Base-by-base conservation (phyloP, 2,888 invertebrate species). In the Drosophila kambysellisi region DNA sequence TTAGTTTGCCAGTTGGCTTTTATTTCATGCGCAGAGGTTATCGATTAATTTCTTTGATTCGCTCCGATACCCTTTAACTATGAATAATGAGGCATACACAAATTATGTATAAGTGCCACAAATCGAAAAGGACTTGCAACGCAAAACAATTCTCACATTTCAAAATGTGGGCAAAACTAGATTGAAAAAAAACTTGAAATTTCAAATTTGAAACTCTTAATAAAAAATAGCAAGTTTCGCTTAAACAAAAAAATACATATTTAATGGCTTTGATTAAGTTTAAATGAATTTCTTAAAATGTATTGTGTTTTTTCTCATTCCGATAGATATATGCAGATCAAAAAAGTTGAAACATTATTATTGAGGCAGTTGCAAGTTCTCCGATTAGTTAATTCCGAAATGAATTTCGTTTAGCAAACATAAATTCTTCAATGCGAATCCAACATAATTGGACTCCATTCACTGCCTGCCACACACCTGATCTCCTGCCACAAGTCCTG, bases 1-100 rank as follows among this genome's bases (percentile, higher is more conserved):
- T 85, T 85, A 89, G 88, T 86, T 88, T 89, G 88, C 71, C 60
- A 46, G 70, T 58, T 63, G 59, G 29, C 37, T 54, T 54, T 35
- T 17, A 25, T 17, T 25, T 11, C 25, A 17, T 35, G 53, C 35
- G 30, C 69, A 69, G 52, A 51, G 39, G 48, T 65, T 54, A 51
- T 43, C 43, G 3, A 30, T 46, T 46, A 20, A 35, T 9, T 48
- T 58, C 8, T 25, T 8, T 46, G 15, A 25, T 46, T 46, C 25
- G 46, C 2, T 8, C 15, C 46, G 46, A 46, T 46, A 37, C 37
- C 37, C 54, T 29, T 30, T 39, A 25, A 17, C 30, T 20, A 20
- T 15, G 29, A 46, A 15, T 8, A 15, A 25, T 15, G 46, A 4
- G 46, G 25, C 25, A 46, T 25, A 8, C 20, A 46, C 15, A 15